Base-by-base conservation (phyloP, 2,113 vertebrate genomes). In the Oncorhynchus kisutch region DNA sequence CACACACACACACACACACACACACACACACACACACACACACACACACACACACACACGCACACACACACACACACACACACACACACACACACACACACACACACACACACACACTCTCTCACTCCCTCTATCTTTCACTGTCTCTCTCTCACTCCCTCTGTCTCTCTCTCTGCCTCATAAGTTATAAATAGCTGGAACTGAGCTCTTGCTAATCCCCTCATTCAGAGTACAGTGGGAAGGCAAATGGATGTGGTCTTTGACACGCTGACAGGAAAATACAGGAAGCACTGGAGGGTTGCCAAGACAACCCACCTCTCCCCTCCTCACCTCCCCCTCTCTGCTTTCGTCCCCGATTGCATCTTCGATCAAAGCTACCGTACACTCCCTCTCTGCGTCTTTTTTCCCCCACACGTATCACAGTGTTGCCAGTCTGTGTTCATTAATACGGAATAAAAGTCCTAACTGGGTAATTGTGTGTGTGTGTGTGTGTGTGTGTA, bases 141-240 rank as follows among this genome's bases (percentile, higher is more conserved):
- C 67, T 51, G 29, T 72, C 74, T 72, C 34, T 2, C 70, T 34
- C 78, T 27, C 75, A 67, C 57, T 77, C 39, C 67, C 67, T 11
- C 65, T 14, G 0, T 31, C 73, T 75, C 62, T 70, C 80, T 78
- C 75, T 78, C 67, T 24, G 76, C 78, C 82, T 88, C 79, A 64
- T 45, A 67, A 78, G 85, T 89, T 94, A 94, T 89, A 93, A 93
- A 94, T 94, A 93, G 88, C 86, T 79, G 78, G 81, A 87, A 85
- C 86, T 75, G 85, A 90, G 88, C 84, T 85, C 77, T 83, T 77
- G 74, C 87, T 91, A 93, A 94, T 94, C 93, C 91, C 85, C 90
- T 91, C 87, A 93, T 91, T 93, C 87, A 89, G 88, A 90, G 82
- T 88, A 84, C 72, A 82, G 82, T 75, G 78, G 81, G 87, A 86